phyloP scores from a whole-genome alignment of 2,888 invertebrate species.

The Syrista parreyssii region DNA sequence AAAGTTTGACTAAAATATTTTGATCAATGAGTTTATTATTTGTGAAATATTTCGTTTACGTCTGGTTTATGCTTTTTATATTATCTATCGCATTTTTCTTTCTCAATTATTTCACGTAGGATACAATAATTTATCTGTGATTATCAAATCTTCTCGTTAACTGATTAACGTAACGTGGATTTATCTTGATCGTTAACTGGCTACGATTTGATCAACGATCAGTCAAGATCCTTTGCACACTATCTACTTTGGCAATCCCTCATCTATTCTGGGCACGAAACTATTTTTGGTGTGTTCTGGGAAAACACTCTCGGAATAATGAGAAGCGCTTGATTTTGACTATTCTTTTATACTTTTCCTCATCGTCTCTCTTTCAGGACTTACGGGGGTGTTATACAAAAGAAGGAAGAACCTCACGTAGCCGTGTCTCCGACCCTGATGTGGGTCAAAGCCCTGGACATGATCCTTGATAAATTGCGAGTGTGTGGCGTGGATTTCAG shows the following conservation, averaged over 20 bases:
- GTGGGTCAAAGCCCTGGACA: slow-evolving; percentile 96
- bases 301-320: background rate
- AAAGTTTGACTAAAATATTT: slow-evolving; percentile 26
- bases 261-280: background rate
- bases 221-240: background rate
- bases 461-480: slow-evolving; percentile 86
- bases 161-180: background rate
- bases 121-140: background rate
- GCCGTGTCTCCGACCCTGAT: slow-evolving; percentile 88
- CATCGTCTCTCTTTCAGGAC: slow-evolving; percentile 65
- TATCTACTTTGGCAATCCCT: background rate
- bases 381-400: slow-evolving; percentile 72
- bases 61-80: too few species aligned
- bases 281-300: background rate
- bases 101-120: background rate
- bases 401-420: slow-evolving; percentile 67
- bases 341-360: background rate
- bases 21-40: background rate
- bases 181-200: background rate
- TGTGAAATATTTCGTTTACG: background rate
- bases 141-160: background rate
- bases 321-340: background rate
- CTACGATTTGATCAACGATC: background rate
- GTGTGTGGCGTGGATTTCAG: slow-evolving; percentile 86
- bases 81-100: background rate